Percentiles rank a stretch among this genome's conserved stretches.
These are phyloP conservation scores for Corella eumyota DNA, from an alignment of 23 tunicate species.

Conservation along the genomic window DNA sequence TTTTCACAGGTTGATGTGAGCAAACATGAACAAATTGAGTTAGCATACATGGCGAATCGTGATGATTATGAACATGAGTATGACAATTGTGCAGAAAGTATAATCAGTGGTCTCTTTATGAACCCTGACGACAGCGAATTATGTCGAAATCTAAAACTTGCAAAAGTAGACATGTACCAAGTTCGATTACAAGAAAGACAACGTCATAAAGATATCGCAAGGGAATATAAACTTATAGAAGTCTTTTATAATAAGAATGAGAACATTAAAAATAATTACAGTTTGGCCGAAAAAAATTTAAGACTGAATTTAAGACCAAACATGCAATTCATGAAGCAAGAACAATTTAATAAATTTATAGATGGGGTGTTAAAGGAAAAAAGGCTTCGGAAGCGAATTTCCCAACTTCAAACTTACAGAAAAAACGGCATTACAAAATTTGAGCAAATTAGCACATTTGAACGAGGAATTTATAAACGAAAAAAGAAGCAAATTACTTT, in stretches of 20 bases:
- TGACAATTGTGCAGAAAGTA: conserved; percentile 79
- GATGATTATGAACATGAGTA: conserved; percentile 85
- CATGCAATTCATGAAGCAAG: conserved; percentile 70
- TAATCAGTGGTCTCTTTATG: conserved; percentile 37
- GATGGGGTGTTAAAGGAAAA: conserved; percentile 36
- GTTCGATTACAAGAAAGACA: conserved; percentile 55
- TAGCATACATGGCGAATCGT: conserved; percentile 90
- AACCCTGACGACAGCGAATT: conserved; percentile 55
- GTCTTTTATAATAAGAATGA: conserved; percentile 33
- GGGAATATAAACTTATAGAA: conserved; percentile 77
- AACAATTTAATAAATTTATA: conserved; percentile 40
- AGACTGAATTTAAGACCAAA: conserved; percentile 22
- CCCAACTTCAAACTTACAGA: conserved; percentile 47
- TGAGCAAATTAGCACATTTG: no score
- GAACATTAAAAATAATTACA: no score
- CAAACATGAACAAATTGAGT: conserved; percentile 42
- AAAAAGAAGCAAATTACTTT: no score
- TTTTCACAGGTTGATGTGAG: conserved; percentile 8
- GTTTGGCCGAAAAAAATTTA: background rate
- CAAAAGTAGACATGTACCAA: conserved; percentile 55
- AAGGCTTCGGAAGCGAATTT: conserved; percentile 34
- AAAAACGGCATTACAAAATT: conserved; percentile 68
- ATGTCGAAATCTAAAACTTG: conserved; percentile 58
- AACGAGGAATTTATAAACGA: no score
- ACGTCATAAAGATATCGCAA: conserved; percentile 51